Base-by-base conservation (phyloP, 1,140 invertebrate species). In the Drosophila nebulosa region DNA sequence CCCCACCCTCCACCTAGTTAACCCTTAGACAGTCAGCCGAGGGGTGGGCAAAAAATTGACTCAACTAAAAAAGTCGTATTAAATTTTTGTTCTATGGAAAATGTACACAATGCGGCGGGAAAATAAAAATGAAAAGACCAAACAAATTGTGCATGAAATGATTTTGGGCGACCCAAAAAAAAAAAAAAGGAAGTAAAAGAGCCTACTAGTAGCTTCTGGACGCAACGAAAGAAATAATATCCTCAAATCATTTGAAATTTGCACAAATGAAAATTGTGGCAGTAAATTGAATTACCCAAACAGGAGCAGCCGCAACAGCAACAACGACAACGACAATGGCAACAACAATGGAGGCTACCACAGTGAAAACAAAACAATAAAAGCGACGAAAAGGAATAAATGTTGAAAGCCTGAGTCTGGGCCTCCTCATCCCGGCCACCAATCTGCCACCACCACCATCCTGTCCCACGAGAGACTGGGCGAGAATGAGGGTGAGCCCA, bases 71-170 rank as follows among this genome's bases (percentile, higher is more conserved):
- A 71, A 76, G 80, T 84, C 83, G 64, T 22, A 79, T 79, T 74
- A 78, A 79, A 79, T 70, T 70, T 39, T 64, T 81, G 83, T 60
- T 73, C n/a, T n/a, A n/a, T n/a, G n/a, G n/a, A n/a, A n/a, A n/a
- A n/a, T n/a, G n/a, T n/a, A n/a, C 74, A 88, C 83, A 79, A 86
- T 86, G 78, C 81, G 81, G 63, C 74, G 39, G 16, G 2, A 57
- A 81, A 88, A 81, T 88, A 88, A 81, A 88, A 88, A 88, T 86
- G 85, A 86, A 86, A 85, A 35, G 69, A 36, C 79, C 57, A 55
- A 85, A 80, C 77, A 88, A 88, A 88, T 88, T 88, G 83, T 81
- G 83, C 83, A 88, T 88, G 83, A 88, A 88, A 88, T 79, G 69
- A 52, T 69, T 53, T 14, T 39, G 57, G 67, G 53, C 18, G 32